phyloP scores from a whole-genome alignment of 2,113 vertebrate genomes.

The Lepus europaeus region DNA sequence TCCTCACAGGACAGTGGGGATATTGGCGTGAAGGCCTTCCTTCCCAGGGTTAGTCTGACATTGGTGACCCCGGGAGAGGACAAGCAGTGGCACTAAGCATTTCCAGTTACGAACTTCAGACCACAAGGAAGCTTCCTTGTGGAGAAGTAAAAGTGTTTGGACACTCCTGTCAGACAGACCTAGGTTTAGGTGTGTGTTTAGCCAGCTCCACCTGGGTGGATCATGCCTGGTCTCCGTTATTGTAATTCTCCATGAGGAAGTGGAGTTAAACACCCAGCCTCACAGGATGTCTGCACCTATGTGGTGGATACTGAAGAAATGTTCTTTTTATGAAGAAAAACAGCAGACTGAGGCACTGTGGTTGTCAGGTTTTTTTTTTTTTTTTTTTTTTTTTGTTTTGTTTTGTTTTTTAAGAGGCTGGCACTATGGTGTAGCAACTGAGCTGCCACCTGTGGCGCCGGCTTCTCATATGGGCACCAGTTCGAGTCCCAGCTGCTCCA shows the following conservation, averaged over 20 bases:
- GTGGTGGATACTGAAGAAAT: neutral
- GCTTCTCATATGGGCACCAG: too few species aligned
- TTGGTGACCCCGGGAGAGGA: neutral
- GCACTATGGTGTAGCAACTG: too few species aligned
- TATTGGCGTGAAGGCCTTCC: neutral
- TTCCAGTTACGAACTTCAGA: neutral
- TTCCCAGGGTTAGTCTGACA: neutral
- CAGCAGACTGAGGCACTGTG: neutral
- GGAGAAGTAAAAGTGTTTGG: neutral
- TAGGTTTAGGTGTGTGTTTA: neutral
- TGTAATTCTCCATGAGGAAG: neutral
- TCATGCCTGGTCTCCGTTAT: rapidly evolving
- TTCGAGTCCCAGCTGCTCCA: too few species aligned
- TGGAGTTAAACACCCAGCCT: neutral
- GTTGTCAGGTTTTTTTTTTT: neutral
- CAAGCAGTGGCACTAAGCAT: neutral
- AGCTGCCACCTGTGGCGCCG: too few species aligned
- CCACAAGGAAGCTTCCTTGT: neutral
- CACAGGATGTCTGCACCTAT: neutral
- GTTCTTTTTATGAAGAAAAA: neutral
- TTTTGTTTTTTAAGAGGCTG: too few species aligned
- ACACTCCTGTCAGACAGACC: neutral
- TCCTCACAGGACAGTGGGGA: neutral
- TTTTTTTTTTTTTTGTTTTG: too few species aligned
- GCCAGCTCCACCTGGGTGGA: too few species aligned